Conservation (phyloP, 1,140 invertebrate genomes). For the Brachionus rubens region DNA sequence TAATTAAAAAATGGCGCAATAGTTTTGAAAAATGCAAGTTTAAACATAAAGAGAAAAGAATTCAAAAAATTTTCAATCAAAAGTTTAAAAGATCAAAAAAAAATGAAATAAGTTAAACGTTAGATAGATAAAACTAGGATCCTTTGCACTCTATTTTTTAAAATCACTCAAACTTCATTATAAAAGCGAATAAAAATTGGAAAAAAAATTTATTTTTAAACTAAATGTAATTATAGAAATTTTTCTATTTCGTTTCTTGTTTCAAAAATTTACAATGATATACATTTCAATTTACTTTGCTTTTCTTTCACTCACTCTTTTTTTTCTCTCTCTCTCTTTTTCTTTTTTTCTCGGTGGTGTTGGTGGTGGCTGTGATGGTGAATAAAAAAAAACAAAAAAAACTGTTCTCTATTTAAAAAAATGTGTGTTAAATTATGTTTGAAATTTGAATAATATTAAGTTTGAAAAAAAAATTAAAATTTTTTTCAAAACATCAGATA, state of each 20-base stretch:
- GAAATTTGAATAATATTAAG: slow-evolving; percentile 28
- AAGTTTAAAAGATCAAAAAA: too few relatives aligned
- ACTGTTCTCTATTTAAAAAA: too few relatives aligned
- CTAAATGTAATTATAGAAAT: slow-evolving; percentile 30
- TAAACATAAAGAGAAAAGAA: too few relatives aligned
- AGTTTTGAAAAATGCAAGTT: not conserved
- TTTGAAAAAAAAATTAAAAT: slow-evolving; percentile 34
- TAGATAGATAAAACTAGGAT: too few relatives aligned
- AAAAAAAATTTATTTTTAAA: slow-evolving; percentile 7
- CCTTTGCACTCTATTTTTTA: too few relatives aligned
- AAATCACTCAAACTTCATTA: too few relatives aligned
- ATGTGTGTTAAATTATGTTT: slow-evolving; percentile 29
- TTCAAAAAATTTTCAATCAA: too few relatives aligned
- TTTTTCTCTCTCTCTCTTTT: too few relatives aligned
- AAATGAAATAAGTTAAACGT: too few relatives aligned
- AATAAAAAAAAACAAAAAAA: not conserved
- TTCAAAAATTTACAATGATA: slow-evolving; percentile 7
- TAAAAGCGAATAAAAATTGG: too few relatives aligned
- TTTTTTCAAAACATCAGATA: slow-evolving; percentile 34
- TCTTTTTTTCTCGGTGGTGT: not conserved
- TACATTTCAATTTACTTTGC: slow-evolving; percentile 11
- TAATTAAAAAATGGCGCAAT: slow-evolving; percentile 24
- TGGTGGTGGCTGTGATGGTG: not conserved
- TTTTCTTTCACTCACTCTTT: too few relatives aligned
- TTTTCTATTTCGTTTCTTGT: slow-evolving; percentile 21